Evolutionary conservation across 2,888 invertebrate genomes (phyloP).

Genomic region (Acholoe squamosa): DNA sequence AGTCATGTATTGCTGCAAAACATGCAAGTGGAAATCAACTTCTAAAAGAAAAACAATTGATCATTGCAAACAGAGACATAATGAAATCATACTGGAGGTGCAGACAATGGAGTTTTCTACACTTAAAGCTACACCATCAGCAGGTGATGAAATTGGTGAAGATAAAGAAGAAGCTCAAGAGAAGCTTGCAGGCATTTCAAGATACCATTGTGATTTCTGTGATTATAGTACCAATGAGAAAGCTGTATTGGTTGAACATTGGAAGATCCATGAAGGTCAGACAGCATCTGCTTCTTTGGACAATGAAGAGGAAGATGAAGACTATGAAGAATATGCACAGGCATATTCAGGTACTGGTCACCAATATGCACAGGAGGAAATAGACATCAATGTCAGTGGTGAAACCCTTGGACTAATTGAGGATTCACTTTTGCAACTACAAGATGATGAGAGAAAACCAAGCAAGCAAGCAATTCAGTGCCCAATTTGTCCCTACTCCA

Average conservation of each 20-base stretch:
- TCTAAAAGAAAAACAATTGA: constrained; percentile 45
- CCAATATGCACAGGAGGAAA: background rate
- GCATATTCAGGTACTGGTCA: background rate
- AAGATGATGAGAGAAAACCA: constrained; percentile 40
- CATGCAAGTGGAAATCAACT: constrained; percentile 59
- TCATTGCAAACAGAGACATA: constrained; percentile 55
- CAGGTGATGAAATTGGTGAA: background rate
- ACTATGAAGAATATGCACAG: background rate
- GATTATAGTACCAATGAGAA: constrained; percentile 61
- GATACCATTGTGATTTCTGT: constrained; percentile 63
- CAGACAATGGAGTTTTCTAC: constrained; percentile 49
- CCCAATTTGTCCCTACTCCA: constrained; percentile 57
- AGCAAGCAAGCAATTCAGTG: constrained; percentile 9
- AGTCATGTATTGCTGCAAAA: constrained; percentile 51
- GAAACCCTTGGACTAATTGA: constrained; percentile 23
- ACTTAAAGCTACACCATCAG: background rate
- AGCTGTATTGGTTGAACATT: constrained; percentile 41
- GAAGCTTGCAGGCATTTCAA: constrained; percentile 11
- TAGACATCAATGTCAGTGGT: background rate
- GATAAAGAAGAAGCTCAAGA: background rate
- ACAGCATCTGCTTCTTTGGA: background rate
- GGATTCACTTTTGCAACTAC: background rate
- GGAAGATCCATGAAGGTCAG: constrained; percentile 49
- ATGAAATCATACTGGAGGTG: constrained; percentile 48
- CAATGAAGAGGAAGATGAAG: constrained; percentile 43